Percentiles rank a stretch among this genome's conserved stretches.
Evolutionary conservation across 2,888 invertebrate species (phyloP).

Genomic region (Andrena chrysosceles): DNA sequence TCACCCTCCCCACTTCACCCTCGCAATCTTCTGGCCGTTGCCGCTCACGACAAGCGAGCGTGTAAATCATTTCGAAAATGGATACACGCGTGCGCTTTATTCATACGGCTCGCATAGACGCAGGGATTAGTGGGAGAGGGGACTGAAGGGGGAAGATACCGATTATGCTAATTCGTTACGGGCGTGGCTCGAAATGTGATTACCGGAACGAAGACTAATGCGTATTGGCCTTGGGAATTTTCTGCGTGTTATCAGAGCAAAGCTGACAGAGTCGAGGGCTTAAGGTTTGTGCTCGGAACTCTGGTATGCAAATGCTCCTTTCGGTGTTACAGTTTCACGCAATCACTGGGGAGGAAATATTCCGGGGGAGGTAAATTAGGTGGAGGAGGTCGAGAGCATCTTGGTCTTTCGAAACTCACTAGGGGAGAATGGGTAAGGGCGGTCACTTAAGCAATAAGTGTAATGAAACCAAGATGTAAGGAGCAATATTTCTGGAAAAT

Average conservation of each 20-base stretch:
- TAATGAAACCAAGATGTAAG: too few relatives aligned
- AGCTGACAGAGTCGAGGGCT: neutral
- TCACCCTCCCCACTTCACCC: neutral
- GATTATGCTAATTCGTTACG: conserved; percentile 46
- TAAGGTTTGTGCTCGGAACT: neutral
- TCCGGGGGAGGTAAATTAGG: neutral
- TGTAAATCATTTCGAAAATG: conserved; percentile 59
- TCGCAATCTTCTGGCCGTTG: neutral
- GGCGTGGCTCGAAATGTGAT: conserved; percentile 46
- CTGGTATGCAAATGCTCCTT: neutral
- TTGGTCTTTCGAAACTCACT: neutral
- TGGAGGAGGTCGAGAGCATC: neutral
- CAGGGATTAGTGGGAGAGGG: neutral
- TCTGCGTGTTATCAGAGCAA: conserved; percentile 15
- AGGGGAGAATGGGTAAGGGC: too few relatives aligned
- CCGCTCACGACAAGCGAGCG: conserved; percentile 11
- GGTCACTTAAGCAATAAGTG: too few relatives aligned
- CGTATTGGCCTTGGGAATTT: conserved; percentile 28
- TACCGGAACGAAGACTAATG: conserved; percentile 36
- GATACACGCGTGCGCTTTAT: conserved; percentile 25
- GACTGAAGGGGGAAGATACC: conserved; percentile 21
- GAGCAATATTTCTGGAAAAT: too few relatives aligned
- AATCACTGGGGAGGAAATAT: neutral
- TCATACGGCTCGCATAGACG: conserved; percentile 16
- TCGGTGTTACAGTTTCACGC: neutral